phyloP scores from a whole-genome alignment of 2,888 invertebrate genomes.

The Chirona hameri region DNA sequence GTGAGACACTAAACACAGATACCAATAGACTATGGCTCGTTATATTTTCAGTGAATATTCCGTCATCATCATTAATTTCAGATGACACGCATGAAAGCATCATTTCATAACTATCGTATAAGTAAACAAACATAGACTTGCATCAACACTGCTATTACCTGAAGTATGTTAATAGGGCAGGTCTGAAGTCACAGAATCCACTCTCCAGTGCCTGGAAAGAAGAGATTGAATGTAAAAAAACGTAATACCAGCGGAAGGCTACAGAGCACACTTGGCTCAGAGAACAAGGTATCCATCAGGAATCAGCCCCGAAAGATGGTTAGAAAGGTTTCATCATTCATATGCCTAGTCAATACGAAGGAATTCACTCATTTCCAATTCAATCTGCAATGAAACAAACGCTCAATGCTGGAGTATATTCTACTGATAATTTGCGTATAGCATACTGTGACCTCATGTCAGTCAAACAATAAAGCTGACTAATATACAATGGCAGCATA shows the following conservation, averaged over 20 bases:
- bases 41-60: background rate
- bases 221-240: too few species aligned
- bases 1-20: too few species aligned
- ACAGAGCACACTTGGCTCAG: background rate
- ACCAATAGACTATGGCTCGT: too few species aligned
- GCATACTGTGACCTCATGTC: background rate
- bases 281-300: background rate
- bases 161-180: too few species aligned
- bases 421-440: background rate
- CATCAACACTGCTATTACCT: too few species aligned
- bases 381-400: background rate
- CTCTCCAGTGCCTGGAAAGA: too few species aligned
- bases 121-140: too few species aligned
- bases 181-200: too few species aligned
- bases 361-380: background rate
- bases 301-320: background rate
- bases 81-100: too few species aligned
- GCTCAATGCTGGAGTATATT: background rate
- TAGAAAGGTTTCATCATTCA: background rate
- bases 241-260: too few species aligned
- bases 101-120: too few species aligned
- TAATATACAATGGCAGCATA: too few species aligned
- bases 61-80: background rate
- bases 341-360: background rate
- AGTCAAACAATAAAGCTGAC: background rate